A percentile compares a stretch with the other conserved stretches of the same genome.
These are phyloP conservation scores for Chloebia gouldiae DNA, from an alignment of 2,113 vertebrate genomes.

Conservation along the genomic window DNA sequence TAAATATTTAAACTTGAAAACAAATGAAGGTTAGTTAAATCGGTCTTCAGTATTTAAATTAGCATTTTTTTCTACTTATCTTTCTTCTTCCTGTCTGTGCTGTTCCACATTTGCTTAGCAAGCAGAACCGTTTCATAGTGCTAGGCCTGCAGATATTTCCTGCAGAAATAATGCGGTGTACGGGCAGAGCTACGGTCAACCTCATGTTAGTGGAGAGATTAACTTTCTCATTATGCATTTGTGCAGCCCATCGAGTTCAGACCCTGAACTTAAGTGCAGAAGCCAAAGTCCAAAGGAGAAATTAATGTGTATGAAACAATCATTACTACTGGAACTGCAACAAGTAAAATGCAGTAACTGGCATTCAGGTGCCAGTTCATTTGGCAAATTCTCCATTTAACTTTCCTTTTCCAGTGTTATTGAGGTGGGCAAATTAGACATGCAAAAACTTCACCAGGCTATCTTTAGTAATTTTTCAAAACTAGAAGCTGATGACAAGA, in stretches of 20 bases:
- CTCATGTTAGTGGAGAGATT: background rate
- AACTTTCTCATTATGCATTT: background rate
- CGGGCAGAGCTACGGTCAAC: background rate
- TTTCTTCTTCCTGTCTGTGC: background rate
- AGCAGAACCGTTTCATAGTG: background rate
- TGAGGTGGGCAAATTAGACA: background rate
- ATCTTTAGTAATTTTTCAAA: background rate
- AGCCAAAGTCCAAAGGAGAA: conserved; percentile 25
- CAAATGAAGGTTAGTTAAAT: conserved; percentile 11
- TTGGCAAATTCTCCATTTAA: background rate
- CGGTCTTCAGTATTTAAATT: background rate
- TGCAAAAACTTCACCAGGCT: background rate
- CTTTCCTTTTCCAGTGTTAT: background rate
- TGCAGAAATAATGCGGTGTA: background rate
- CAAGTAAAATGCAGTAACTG: background rate
- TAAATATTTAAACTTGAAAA: conserved; percentile 11
- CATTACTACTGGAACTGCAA: background rate
- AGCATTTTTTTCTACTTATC: background rate
- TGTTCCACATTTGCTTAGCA: background rate
- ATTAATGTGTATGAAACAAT: background rate
- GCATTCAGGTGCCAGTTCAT: background rate
- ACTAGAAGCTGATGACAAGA: background rate
- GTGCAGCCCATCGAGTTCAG: background rate
- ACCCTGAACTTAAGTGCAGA: background rate
- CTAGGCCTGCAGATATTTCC: background rate